phyloP scores from a whole-genome alignment of 2,113 vertebrate species.

The Narcine bancroftii region DNA sequence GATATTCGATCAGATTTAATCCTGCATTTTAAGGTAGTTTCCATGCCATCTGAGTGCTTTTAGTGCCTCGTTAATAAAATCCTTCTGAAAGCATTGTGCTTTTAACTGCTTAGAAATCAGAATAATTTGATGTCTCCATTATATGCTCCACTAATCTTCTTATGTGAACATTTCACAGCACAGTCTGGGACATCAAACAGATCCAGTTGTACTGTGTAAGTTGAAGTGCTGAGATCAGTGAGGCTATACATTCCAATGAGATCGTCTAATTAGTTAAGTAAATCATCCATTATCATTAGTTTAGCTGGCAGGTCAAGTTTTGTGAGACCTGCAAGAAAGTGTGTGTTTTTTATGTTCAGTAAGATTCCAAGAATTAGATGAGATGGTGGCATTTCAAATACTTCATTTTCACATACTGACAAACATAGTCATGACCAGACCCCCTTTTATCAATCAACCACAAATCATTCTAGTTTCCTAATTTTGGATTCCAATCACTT shows the following conservation, averaged over 20 bases:
- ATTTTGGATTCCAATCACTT: neutral
- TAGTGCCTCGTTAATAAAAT: neutral
- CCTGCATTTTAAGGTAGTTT: neutral
- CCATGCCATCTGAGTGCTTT: neutral
- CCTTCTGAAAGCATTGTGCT: neutral
- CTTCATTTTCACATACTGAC: neutral
- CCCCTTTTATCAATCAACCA: neutral
- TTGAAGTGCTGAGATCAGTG: neutral
- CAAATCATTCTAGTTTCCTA: neutral
- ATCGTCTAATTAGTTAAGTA: neutral
- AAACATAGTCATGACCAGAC: neutral
- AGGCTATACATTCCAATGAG: neutral
- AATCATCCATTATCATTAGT: neutral
- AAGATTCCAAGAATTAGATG: too few species aligned
- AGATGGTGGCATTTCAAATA: too few species aligned
- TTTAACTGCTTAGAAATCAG: neutral
- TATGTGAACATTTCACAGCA: neutral
- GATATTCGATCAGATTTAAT: neutral
- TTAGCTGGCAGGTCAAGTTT: neutral
- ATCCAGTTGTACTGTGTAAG: neutral
- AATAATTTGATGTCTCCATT: slow-evolving; percentile 16
- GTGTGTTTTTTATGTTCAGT: too few species aligned
- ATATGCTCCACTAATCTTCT: neutral
- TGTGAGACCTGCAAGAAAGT: too few species aligned
- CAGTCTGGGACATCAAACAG: neutral